Evolutionary conservation across 2,888 invertebrate genomes (phyloP), one percentile per base, ranked within the genome.

Genomic region (Dicyrtomina minuta): DNA sequence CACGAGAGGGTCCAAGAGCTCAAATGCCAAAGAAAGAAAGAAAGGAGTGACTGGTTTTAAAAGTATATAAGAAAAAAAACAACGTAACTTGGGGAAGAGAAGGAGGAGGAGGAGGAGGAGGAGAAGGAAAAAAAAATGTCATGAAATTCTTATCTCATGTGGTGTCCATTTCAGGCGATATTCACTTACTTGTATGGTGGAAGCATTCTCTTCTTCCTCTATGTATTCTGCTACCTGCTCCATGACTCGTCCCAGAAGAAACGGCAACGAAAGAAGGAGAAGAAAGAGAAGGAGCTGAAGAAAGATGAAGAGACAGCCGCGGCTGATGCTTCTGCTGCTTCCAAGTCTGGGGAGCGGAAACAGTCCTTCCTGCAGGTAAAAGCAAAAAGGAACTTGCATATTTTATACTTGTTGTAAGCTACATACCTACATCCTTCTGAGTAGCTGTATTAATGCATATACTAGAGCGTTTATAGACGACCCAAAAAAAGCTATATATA

Each of bases 131-230:
- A 61, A 22, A 61, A 20, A 46, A 49, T n/a, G 44, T 24, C 46
- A 26, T 62, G 24, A 20, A 41, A 56, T n/a, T 64, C 33, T 33
- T 33, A 33, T 56, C 56, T 56, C 56, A n/a, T 51, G 3, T 39
- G 20, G 12, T 39, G 15, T 20, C 15, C 27, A 44, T 27, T 80
- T 4, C 80, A 84, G 87, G 93, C 93, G 79, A 93, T 94, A 87
- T 95, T 94, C 86, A 93, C 93, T 75, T 95, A 94, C 84, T 86
- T 95, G 75, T 95, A 94, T 83, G 92, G 93, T 80, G 89, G 90
- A 85, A 93, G 93, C 85, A 93, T 95, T 83, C 85, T 94, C 80
- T 95, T 95, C 85, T 87, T 95, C 81, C 86, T 94, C 79, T 95
- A 94, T 85, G 93, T 94, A 78, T 94, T 94, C 87, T 93, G 93